Evolutionary conservation across 2,113 vertebrate species (phyloP).

Genomic region (Hippocampus mohnikei): DNA sequence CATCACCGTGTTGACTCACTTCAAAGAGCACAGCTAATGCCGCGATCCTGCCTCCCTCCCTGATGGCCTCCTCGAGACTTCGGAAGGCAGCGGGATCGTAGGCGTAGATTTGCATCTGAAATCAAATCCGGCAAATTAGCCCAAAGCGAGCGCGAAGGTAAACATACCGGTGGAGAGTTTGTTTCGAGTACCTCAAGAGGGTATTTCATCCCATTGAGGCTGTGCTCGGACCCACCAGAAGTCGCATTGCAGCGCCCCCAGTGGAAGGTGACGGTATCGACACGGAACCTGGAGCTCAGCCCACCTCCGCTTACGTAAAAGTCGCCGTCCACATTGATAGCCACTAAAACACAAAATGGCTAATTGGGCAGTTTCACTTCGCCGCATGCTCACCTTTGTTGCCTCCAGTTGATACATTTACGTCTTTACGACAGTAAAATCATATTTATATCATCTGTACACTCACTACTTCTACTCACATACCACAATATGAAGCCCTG

Average conservation of each 20-base stretch:
- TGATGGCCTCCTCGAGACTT: constrained; percentile 83
- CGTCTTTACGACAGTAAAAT: too few species aligned
- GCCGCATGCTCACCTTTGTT: too few species aligned
- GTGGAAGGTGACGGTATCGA: constrained; percentile 86
- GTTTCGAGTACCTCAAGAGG: constrained; percentile 83
- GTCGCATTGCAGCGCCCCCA: constrained; percentile 93
- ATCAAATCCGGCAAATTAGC: not conserved
- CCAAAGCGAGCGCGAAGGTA: not conserved
- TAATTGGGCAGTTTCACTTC: too few species aligned
- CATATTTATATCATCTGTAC: too few species aligned
- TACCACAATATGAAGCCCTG: not conserved
- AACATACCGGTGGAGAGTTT: not conserved
- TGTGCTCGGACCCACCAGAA: constrained; percentile 92
- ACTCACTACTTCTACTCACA: too few species aligned
- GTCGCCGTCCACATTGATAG: constrained; percentile 83
- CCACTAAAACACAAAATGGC: constrained; percentile 70
- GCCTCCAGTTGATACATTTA: too few species aligned
- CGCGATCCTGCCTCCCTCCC: constrained; percentile 81
- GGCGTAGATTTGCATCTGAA: constrained; percentile 94
- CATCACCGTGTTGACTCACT: constrained; percentile 64
- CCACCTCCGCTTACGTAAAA: constrained; percentile 88
- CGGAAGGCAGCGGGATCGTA: constrained; percentile 80
- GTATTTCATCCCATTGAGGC: constrained; percentile 88
- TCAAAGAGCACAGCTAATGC: constrained; percentile 89
- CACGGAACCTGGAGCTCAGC: constrained; percentile 81